A percentile compares a stretch with the other conserved stretches of the same genome.
These are phyloP conservation scores for Drosophila affinis DNA, from an alignment of 2,888 invertebrate genomes.

Conservation along the genomic window DNA sequence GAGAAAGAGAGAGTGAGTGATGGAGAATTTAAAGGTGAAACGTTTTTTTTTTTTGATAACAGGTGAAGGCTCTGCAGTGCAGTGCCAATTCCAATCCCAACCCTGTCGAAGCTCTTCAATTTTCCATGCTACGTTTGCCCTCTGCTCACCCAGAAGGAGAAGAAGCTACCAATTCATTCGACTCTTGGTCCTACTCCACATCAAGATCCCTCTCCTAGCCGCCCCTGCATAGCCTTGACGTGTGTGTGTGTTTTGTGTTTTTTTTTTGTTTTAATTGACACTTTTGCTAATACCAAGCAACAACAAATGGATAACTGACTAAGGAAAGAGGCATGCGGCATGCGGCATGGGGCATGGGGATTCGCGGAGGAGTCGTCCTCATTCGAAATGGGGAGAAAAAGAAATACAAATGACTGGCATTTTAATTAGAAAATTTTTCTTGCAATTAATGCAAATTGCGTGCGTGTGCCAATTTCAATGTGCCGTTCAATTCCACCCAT, in stretches of 20 bases:
- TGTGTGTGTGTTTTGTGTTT: not conserved
- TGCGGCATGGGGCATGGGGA: not conserved
- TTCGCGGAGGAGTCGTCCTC: not conserved
- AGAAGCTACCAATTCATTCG: slow-evolving; percentile 24
- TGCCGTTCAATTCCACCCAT: slow-evolving; percentile 58
- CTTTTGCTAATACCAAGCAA: slow-evolving; percentile 74
- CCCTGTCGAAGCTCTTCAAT: slow-evolving; percentile 45
- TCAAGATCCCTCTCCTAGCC: not conserved
- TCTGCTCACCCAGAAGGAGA: slow-evolving; percentile 68
- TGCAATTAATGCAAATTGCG: slow-evolving; percentile 80
- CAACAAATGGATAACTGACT: slow-evolving; percentile 23
- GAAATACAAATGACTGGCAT: slow-evolving; percentile 72
- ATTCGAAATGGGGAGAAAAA: slow-evolving; percentile 3
- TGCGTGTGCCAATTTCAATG: slow-evolving; percentile 79
- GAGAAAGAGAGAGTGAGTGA: too few relatives aligned
- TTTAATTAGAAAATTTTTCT: slow-evolving; percentile 81
- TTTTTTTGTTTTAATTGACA: slow-evolving; percentile 77
- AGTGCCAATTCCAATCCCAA: not conserved
- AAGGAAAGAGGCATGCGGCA: not conserved
- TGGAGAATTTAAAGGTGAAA: not conserved
- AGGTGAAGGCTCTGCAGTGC: slow-evolving; percentile 28
- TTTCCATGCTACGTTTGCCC: slow-evolving; percentile 70
- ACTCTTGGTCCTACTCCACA: slow-evolving; percentile 18
- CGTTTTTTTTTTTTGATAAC: slow-evolving; percentile 24
- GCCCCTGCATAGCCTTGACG: slow-evolving; percentile 6